Evolutionary conservation across 2,113 vertebrate genomes (phyloP), one percentile per base, ranked within the genome.

Genomic region (Chrysemys picta): DNA sequence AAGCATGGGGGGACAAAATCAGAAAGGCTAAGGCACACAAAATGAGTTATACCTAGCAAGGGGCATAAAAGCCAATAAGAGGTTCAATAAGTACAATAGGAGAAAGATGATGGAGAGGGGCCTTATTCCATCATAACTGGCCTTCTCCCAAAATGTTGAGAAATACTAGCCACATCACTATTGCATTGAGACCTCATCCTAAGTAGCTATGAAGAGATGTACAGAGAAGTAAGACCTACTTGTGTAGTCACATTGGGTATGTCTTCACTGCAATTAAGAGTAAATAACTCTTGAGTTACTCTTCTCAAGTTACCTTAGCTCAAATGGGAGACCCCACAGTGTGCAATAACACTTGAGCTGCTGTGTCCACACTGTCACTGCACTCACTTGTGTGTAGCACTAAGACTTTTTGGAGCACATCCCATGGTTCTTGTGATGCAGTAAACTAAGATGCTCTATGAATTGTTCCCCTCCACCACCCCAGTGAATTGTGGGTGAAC

Each of bases 121-220:
- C 47, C 65, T 89, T 93, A 76, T 85, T 35, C 75, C 38, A 80
- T 56, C 59, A 94, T 81, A 92, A 93, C 35, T 78, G 85, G 75
- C 52, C 84, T 95, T 45, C 79, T n/a, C 89, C 38, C 83, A 90
- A 88, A 27, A 82, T 1, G 4, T 84, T 59, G 93, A 62, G 38
- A 69, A 69, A 69, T 69, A 38, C 35, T 69, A 69, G 19, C 65
- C 65, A 69, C 8, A 69, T 38, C 45, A 59, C 57, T 72, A 59
- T 29, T 59, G 57, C 25, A 59, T 59, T 29, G 9, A 59, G 27
- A 29, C 25, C 10, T 11, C 11, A n/a, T 69, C 78, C 69, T 52
- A 80, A 29, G 21, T 80, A 49, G 27, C 31, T 89, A n/a, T 84
- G 53, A 21, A 85, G 84, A 72, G n/a, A 52, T 6, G 29, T 1